Percentiles rank a stretch among this genome's conserved stretches.
These are phyloP conservation scores for Chrysomallon squamiferum DNA, from an alignment of 1,140 invertebrate genomes.

Conservation along the genomic window DNA sequence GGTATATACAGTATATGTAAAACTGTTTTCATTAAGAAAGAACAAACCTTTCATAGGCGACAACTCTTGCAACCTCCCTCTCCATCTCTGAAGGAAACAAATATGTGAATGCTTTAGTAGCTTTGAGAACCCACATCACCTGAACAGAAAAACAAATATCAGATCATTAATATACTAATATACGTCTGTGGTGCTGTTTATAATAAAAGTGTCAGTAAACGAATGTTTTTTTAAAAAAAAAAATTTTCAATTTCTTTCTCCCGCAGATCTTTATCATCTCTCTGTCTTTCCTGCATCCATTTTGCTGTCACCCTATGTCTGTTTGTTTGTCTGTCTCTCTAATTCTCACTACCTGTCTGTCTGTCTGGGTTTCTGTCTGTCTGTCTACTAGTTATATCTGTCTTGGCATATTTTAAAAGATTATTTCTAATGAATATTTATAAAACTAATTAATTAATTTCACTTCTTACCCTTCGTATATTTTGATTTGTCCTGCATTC, in stretches of 20 bases:
- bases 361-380: no score
- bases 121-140: slow-evolving; percentile 52
- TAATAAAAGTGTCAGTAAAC: background rate
- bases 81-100: slow-evolving; percentile 56
- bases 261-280: background rate
- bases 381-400: no score
- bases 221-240: background rate
- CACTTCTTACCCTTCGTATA: slow-evolving; percentile 35
- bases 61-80: slow-evolving; percentile 45
- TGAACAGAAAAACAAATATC: slow-evolving; percentile 11
- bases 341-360: no score
- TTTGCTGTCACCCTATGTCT: no score
- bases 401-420: no score
- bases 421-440: no score
- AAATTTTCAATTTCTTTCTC: no score
- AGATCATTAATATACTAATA: background rate
- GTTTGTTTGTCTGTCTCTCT: no score
- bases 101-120: slow-evolving; percentile 57
- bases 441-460: background rate
- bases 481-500: slow-evolving; percentile 38
- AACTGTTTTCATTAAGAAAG: background rate
- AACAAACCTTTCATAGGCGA: slow-evolving; percentile 54
- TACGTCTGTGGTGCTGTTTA: background rate
- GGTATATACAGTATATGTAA: no score
- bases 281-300: no score